Evolutionary conservation across 2,888 invertebrate species (phyloP).

Genomic region (Gymnoscelis rufifasciata): DNA sequence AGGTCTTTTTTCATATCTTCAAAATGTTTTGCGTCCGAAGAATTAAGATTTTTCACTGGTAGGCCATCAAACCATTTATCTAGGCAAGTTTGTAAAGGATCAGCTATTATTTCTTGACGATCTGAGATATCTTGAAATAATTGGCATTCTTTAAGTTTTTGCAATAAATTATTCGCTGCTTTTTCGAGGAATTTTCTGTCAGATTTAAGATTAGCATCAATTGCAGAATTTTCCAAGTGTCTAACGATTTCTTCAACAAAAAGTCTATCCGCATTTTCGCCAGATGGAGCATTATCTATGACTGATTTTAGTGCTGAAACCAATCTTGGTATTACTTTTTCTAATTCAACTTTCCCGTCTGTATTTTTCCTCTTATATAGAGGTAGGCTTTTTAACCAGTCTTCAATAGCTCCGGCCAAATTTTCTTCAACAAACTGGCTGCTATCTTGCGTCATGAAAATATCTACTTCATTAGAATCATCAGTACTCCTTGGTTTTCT

Average conservation of each 20-base stretch:
- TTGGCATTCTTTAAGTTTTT: constrained; percentile 28
- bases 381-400: constrained; percentile 33
- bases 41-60: constrained; percentile 20
- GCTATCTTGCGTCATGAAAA: constrained; percentile 23
- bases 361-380: constrained; percentile 23
- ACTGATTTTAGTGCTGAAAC: constrained; percentile 25
- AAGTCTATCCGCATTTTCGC: constrained; percentile 19
- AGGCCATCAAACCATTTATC: constrained; percentile 10
- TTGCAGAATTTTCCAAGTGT: constrained; percentile 29
- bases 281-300: constrained; percentile 13
- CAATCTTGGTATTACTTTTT: constrained; percentile 24
- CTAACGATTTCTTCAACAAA: constrained; percentile 29
- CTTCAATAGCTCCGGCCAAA: constrained; percentile 27
- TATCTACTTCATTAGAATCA: constrained; percentile 5
- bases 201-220: constrained; percentile 20
- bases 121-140: constrained; percentile 31
- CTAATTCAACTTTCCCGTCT: constrained; percentile 24
- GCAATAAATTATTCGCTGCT: constrained; percentile 27
- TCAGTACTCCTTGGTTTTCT: constrained; percentile 19
- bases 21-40: not conserved
- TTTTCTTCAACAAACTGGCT: constrained; percentile 32
- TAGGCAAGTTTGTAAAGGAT: constrained; percentile 3
- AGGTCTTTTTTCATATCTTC: constrained; percentile 12
- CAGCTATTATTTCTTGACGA: constrained; percentile 7
- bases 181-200: constrained; percentile 18